A percentile compares a stretch with the other conserved stretches of the same genome.
Conservation (phyloP, 2,888 invertebrate genomes). For the Drosophila subquinaria region DNA sequence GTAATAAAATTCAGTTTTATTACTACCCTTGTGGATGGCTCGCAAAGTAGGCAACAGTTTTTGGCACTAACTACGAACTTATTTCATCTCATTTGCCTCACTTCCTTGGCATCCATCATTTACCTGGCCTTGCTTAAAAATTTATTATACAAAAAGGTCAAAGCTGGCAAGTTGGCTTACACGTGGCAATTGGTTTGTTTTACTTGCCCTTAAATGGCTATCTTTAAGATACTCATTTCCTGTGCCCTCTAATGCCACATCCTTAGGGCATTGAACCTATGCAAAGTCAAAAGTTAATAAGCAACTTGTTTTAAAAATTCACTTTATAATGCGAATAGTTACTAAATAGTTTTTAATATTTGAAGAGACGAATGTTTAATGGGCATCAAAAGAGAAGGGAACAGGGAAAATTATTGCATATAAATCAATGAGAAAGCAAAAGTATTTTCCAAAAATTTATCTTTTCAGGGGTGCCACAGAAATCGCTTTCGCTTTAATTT, state of each 20-base stretch:
- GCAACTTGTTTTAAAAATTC: no score
- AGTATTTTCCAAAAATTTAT: no score
- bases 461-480: no score
- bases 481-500: no score
- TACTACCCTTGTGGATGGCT: constrained; percentile 8
- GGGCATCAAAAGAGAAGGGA: no score
- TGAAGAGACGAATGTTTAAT: no score
- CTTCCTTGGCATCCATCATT: neutral
- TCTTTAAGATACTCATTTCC: constrained; percentile 22
- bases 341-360: no score
- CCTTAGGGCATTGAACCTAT: constrained; percentile 1
- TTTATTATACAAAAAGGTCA: constrained; percentile 54
- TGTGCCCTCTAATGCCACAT: constrained; percentile 1
- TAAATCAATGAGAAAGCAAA: no score
- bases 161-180: constrained; percentile 28
- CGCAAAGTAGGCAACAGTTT: constrained; percentile 61
- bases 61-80: constrained; percentile 16
- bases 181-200: constrained; percentile 29
- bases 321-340: no score
- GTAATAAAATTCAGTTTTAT: constrained; percentile 54
- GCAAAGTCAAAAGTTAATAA: no score
- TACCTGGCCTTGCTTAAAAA: constrained; percentile 35
- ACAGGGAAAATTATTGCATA: no score
- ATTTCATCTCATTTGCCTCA: neutral
- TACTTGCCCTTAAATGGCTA: neutral